Percentiles rank a stretch among this genome's conserved stretches.
Evolutionary conservation across 2,113 vertebrate genomes (phyloP).

Genomic region (Micromys minutus): DNA sequence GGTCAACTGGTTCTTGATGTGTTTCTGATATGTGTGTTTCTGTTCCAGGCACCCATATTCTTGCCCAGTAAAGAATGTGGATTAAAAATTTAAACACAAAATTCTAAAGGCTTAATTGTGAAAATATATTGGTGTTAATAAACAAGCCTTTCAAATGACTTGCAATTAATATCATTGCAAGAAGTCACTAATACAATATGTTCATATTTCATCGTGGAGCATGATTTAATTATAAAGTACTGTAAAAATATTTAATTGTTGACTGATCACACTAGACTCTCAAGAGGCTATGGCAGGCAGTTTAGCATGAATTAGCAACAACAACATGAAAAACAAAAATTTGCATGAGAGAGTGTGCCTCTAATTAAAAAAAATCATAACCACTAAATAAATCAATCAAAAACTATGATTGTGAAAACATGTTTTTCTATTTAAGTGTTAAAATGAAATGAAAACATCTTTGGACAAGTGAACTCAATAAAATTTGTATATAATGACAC

Average conservation of each 20-base stretch:
- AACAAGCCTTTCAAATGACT: background rate
- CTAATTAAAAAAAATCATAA: background rate
- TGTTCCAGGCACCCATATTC: background rate
- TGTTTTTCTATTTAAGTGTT: background rate
- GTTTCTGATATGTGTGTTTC: background rate
- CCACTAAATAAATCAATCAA: background rate
- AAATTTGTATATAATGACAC: background rate
- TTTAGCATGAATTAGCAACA: background rate
- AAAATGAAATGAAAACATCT: background rate
- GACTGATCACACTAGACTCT: background rate
- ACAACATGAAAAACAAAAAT: background rate
- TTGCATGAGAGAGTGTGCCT: background rate
- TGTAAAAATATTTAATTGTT: too few species aligned
- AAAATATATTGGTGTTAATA: background rate
- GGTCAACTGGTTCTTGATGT: background rate
- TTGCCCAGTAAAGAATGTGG: accelerated
- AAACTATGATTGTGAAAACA: background rate
- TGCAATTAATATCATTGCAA: background rate
- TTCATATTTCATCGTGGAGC: background rate
- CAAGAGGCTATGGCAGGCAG: too few species aligned
- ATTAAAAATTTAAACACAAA: background rate
- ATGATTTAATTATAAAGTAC: background rate
- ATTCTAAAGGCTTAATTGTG: too few species aligned
- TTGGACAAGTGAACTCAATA: background rate
- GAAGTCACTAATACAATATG: background rate